Percentiles rank a stretch among this genome's conserved stretches.
Conservation (phyloP, 2,113 vertebrate species). For the Polypterus senegalus region DNA sequence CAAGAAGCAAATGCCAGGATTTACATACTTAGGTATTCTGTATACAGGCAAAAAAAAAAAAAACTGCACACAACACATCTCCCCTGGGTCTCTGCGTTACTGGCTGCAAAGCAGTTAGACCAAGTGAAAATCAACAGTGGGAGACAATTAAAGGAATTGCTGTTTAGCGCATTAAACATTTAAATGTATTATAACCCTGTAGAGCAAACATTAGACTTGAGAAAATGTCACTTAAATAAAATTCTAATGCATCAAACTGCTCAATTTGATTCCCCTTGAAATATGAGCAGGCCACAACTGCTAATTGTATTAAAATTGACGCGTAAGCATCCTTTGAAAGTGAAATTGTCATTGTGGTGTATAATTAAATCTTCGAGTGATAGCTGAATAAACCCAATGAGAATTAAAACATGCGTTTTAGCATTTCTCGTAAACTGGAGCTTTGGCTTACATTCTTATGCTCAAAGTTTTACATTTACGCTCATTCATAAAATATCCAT, state of each 20-base stretch:
- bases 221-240: neutral
- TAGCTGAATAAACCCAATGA: neutral
- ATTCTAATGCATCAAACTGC: neutral
- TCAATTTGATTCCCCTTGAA: neutral
- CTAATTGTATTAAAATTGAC: neutral
- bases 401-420: neutral
- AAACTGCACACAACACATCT: neutral
- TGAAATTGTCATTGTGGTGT: neutral
- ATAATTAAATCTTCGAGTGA: neutral
- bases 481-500: too few species aligned
- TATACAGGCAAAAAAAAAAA: neutral
- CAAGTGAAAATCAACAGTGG: neutral
- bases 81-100: neutral
- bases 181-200: neutral
- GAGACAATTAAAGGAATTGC: neutral
- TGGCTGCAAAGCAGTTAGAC: neutral
- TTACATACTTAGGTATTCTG: neutral
- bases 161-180: neutral
- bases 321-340: neutral
- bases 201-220: neutral
- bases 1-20: constrained; percentile 3
- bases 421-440: too few species aligned
- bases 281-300: neutral
- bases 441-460: too few species aligned
- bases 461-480: too few species aligned